These are phyloP conservation scores for Noctua janthina DNA, from an alignment of 2,888 invertebrate species.

Conservation along the genomic window DNA sequence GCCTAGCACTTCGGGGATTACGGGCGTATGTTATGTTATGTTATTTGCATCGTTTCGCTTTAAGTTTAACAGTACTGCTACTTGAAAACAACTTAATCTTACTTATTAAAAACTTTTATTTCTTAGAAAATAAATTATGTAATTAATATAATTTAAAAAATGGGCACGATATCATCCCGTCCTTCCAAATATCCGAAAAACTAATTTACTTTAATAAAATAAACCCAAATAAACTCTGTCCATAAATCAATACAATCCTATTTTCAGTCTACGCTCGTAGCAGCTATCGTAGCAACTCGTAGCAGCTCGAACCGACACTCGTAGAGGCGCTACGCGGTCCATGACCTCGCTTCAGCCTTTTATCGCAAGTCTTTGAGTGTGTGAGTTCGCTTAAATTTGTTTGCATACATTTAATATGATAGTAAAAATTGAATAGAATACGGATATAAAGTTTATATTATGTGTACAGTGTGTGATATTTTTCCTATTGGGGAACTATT, in stretches of 20 bases:
- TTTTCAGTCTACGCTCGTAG: slow-evolving; percentile 59
- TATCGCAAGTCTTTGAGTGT: slow-evolving; percentile 62
- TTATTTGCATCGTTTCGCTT: background rate
- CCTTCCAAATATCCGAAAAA: slow-evolving; percentile 1
- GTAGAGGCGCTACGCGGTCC: slow-evolving; percentile 67
- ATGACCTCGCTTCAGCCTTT: slow-evolving; percentile 65
- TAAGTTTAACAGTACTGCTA: background rate
- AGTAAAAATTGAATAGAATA: slow-evolving; percentile 42
- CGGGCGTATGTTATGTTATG: background rate
- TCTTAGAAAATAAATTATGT: background rate
- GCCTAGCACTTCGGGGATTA: too few species aligned
- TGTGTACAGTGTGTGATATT: slow-evolving; percentile 17
- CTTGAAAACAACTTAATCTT: background rate
- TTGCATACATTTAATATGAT: slow-evolving; percentile 64
- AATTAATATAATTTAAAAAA: background rate
- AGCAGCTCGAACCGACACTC: slow-evolving; percentile 65
- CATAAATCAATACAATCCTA: slow-evolving; percentile 64
- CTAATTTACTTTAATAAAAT: slow-evolving; percentile 37
- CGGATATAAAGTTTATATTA: slow-evolving; percentile 13
- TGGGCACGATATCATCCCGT: background rate
- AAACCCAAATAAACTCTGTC: slow-evolving; percentile 40
- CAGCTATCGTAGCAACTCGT: slow-evolving; percentile 67
- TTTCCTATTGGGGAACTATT: slow-evolving; percentile 27
- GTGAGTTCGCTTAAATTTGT: slow-evolving; percentile 65
- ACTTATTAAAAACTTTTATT: background rate